phyloP scores from a whole-genome alignment of 1,140 invertebrate species.

The Oscheius sp. region DNA sequence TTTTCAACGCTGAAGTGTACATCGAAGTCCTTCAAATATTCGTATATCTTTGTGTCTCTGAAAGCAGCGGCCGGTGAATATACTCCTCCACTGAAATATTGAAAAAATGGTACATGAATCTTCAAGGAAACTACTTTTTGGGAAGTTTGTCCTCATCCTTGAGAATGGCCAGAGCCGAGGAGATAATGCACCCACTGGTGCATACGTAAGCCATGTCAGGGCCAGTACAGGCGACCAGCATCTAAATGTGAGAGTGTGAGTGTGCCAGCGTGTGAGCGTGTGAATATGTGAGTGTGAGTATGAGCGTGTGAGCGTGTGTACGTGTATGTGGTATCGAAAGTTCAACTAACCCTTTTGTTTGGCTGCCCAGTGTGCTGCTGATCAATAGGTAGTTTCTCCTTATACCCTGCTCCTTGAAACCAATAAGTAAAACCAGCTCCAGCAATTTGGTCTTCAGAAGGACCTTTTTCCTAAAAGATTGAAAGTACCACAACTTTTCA shows the following conservation, averaged over 20 bases:
- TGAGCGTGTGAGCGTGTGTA: too few species aligned
- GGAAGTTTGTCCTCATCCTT: slow-evolving; percentile 76
- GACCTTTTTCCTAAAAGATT: slow-evolving; percentile 38
- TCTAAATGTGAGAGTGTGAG: too few species aligned
- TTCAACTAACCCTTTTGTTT: slow-evolving; percentile 74
- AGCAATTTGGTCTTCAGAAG: slow-evolving; percentile 51
- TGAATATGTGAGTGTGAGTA: too few species aligned
- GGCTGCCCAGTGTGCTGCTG: slow-evolving; percentile 66
- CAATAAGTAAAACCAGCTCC: slow-evolving; percentile 57
- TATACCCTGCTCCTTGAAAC: slow-evolving; percentile 74
- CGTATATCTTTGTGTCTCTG: slow-evolving; percentile 55
- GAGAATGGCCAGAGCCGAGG: slow-evolving; percentile 74
- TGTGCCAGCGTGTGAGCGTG: too few species aligned
- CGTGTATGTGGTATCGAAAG: too few species aligned
- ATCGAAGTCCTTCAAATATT: slow-evolving; percentile 53
- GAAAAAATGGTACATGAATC: background rate
- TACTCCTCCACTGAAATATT: slow-evolving; percentile 53
- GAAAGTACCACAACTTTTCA: too few species aligned
- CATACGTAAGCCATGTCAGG: slow-evolving; percentile 76
- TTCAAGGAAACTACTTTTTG: slow-evolving; percentile 67
- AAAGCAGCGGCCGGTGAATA: slow-evolving; percentile 58
- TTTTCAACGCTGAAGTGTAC: too few species aligned
- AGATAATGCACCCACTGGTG: slow-evolving; percentile 73
- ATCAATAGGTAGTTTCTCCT: slow-evolving; percentile 67
- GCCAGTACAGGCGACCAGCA: slow-evolving; percentile 67